Evolutionary conservation across 2,797 vertebrate genomes (phyloP).

Genomic region (Manis javanica): DNA sequence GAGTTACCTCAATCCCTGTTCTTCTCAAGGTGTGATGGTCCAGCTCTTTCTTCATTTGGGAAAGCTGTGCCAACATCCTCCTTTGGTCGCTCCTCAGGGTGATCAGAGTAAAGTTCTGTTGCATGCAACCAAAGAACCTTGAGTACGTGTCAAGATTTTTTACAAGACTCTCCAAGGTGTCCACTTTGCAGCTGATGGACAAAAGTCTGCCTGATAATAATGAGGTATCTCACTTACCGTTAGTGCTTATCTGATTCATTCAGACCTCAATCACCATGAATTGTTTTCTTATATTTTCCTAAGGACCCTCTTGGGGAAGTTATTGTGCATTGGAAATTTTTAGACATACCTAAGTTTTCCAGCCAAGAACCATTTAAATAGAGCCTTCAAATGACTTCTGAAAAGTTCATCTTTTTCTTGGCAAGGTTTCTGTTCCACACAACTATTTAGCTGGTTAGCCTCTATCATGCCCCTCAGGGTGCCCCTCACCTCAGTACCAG

Average conservation of each 20-base stretch:
- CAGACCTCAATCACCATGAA: not conserved
- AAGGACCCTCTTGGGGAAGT: not conserved
- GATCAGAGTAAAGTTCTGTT: not conserved
- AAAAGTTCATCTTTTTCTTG: not conserved
- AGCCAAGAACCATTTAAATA: not conserved
- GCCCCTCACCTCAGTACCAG: not conserved
- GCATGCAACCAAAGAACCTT: not conserved
- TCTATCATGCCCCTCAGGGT: not conserved
- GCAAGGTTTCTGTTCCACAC: not conserved
- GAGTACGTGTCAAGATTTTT: not conserved
- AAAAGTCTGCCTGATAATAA: not conserved
- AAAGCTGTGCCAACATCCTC: not conserved
- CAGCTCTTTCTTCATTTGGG: not conserved
- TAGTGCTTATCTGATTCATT: not conserved
- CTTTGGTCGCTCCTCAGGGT: not conserved
- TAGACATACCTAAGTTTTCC: not conserved
- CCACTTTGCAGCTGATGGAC: not conserved
- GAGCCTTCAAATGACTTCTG: not conserved
- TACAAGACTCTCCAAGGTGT: not conserved
- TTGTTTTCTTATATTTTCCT: not conserved
- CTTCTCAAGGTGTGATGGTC: not conserved
- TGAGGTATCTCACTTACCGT: not conserved
- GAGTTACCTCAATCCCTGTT: not conserved
- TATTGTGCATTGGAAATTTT: not conserved
- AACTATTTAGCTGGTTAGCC: not conserved